Conservation (phyloP, 1,140 invertebrate species). For the Plectrocnemia conspersa region DNA sequence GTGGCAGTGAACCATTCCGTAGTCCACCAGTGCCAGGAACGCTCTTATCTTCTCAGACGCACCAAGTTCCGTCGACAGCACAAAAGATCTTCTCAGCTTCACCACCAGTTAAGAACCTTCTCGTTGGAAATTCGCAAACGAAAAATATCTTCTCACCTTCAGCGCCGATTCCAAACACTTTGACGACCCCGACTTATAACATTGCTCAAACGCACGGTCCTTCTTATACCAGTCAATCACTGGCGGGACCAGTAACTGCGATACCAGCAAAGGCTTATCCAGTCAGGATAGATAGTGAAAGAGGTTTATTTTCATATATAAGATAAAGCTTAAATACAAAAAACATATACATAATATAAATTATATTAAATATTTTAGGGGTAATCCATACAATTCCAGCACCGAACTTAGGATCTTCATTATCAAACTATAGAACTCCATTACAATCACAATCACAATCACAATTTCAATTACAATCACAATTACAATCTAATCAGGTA, state of each 20-base stretch:
- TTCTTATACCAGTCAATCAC: conserved; percentile 7
- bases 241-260: neutral
- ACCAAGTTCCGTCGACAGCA: conserved; percentile 5
- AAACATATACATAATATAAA: neutral
- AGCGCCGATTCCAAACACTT: neutral
- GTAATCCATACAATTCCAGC: conserved; percentile 79
- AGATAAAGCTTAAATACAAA: neutral
- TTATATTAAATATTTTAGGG: conserved; percentile 43
- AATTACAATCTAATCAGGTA: too few species aligned
- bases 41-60: neutral
- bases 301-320: conserved; percentile 22
- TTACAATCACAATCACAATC: too few species aligned
- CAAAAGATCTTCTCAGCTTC: conserved; percentile 8
- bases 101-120: conserved; percentile 11
- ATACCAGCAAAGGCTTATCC: conserved; percentile 19
- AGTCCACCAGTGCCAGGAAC: neutral
- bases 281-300: conserved; percentile 28
- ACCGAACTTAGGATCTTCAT: conserved; percentile 74
- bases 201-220: neutral
- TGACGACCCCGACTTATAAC: neutral
- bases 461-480: too few species aligned
- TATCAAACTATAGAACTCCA: too few species aligned
- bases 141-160: conserved; percentile 7
- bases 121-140: neutral
- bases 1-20: conserved; percentile 16